Evolutionary conservation across 2,888 invertebrate genomes (phyloP), one percentile per base, ranked within the genome.

Genomic region (Cryptus armator): DNA sequence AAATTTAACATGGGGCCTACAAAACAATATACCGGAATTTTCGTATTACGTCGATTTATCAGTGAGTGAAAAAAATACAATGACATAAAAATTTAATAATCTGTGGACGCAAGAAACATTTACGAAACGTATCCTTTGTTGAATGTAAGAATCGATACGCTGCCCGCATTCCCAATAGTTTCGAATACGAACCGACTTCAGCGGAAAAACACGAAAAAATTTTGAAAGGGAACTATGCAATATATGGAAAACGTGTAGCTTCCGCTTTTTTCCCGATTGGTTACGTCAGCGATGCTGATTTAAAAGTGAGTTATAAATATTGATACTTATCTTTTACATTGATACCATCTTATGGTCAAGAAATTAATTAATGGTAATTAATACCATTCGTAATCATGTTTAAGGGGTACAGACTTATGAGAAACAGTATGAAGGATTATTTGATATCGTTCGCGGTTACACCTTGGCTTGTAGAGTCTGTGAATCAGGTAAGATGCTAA

Each of bases 1-100:
- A 3, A 92, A 92, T 86, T 83, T 93, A 14, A 87, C 89, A 0
- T 93, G 93, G 93, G 92, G 93, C 5, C 86, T 89, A 71, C 81
- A 84, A 68, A 88, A 86, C 2, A 85, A 86, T 0, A 37, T 29
- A 9, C 92, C 92, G 9, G 3, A 0, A 9, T 81, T 68, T 53
- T 6, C 80, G 0, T 89, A 89, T 12, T 92, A 89, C 37, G 90
- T 93, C 75, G 89, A 92, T 46, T 46, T 89, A 5, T 66, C 86
- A 44, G 93, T 92, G 83, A 77, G 74, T 46, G 14, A 10, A 44
- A 62, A 71, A 19, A 46, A 3, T 37, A 37, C 37, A 7, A 37
- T 37, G 37, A 37, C 37, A 6, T 29, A 14, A 0, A 24, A 12
- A 24, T 48, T 19, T 5, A 46, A 67, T 70, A 51, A 37, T 44